These are phyloP conservation scores for Tholera decimalis DNA, from an alignment of 2,888 invertebrate species.

Conservation along the genomic window DNA sequence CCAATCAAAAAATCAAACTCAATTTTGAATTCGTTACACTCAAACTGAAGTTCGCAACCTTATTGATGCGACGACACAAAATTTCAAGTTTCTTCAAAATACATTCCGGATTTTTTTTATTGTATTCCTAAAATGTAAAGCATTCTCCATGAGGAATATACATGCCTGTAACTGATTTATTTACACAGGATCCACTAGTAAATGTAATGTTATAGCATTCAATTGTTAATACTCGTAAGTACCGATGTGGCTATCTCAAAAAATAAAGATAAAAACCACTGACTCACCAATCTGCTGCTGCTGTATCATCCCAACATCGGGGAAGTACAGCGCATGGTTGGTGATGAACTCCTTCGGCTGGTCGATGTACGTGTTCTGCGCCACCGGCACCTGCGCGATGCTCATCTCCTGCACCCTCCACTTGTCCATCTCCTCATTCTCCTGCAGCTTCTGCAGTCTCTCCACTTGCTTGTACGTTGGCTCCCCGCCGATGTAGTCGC, in stretches of 20 bases:
- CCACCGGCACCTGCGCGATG: constrained; percentile 66
- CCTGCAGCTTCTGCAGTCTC: constrained; percentile 80
- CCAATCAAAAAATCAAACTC: not conserved
- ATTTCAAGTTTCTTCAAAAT: not conserved
- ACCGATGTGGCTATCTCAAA: not conserved
- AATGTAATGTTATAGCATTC: too few species aligned
- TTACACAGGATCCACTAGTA: too few species aligned
- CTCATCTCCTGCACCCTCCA: constrained; percentile 68
- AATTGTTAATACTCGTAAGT: too few species aligned
- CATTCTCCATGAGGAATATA: too few species aligned
- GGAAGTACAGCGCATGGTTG: constrained; percentile 80
- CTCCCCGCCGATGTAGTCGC: constrained; percentile 87
- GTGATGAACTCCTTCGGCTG: constrained; percentile 77
- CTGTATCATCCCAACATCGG: constrained; percentile 81
- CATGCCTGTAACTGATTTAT: too few species aligned
- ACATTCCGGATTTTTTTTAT: not conserved
- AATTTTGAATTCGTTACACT: too few species aligned
- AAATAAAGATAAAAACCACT: not conserved
- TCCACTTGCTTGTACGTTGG: constrained; percentile 87
- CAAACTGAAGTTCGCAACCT: not conserved
- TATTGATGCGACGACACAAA: not conserved
- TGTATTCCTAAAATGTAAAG: not conserved
- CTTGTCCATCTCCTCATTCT: constrained; percentile 67
- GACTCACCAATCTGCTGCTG: constrained; percentile 80
- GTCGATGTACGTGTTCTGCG: constrained; percentile 80